A percentile compares a stretch with the other conserved stretches of the same genome.
Conservation (phyloP, 2,797 vertebrate genomes). For the Arremon brunneinucha region DNA sequence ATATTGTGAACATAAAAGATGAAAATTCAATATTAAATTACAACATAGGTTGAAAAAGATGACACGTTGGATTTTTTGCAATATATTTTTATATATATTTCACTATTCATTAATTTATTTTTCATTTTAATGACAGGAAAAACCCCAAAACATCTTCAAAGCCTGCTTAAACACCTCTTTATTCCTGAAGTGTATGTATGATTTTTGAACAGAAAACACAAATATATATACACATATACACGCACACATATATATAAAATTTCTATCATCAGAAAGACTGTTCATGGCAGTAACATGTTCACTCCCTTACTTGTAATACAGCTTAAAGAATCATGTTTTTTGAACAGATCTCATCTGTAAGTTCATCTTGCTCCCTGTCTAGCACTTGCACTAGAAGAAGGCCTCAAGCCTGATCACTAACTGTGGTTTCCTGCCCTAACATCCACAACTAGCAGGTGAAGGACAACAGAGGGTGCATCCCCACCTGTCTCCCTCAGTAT, state of each 20-base stretch:
- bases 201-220: background rate
- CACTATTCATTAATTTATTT: background rate
- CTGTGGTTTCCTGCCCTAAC: background rate
- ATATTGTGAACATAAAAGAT: background rate
- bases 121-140: background rate
- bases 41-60: background rate
- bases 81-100: background rate
- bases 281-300: background rate
- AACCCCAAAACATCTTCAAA: background rate
- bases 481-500: background rate
- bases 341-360: background rate
- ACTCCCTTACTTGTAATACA: background rate
- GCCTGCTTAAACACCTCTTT: background rate
- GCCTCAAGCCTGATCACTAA: background rate
- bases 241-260: accelerated
- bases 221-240: background rate
- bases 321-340: background rate
- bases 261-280: background rate
- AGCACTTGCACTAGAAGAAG: background rate
- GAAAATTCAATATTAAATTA: background rate
- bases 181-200: background rate
- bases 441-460: background rate
- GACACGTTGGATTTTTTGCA: background rate
- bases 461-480: background rate
- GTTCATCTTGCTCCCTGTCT: background rate